A percentile compares a stretch with the other conserved stretches of the same genome.
phyloP scores from a whole-genome alignment of 2,797 vertebrate genomes.

The Pteropus rufus region DNA sequence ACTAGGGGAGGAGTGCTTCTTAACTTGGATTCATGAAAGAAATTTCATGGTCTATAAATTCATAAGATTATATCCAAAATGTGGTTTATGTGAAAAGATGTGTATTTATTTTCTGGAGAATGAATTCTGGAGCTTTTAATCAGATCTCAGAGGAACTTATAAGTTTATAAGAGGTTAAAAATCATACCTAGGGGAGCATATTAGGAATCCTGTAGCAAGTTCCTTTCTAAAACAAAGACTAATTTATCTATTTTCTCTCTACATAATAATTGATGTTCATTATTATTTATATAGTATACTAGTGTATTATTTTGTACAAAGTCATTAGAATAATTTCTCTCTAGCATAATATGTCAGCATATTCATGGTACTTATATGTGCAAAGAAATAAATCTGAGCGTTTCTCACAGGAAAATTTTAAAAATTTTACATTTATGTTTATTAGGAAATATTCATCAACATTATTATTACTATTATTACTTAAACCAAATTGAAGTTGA shows the following conservation, averaged over 20 bases:
- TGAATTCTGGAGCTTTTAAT: not conserved
- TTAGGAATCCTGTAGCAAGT: not conserved
- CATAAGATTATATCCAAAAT: not conserved
- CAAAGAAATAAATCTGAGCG: not conserved
- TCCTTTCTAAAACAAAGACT: not conserved
- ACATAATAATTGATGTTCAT: not conserved
- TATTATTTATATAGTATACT: not conserved
- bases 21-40: not conserved
- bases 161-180: not conserved
- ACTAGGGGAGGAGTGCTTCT: not conserved
- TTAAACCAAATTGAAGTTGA: conserved; percentile 3
- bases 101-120: not conserved
- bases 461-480: not conserved
- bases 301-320: not conserved
- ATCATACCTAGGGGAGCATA: not conserved
- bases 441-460: not conserved
- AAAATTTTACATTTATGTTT: not conserved
- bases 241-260: not conserved
- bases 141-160: not conserved
- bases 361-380: not conserved
- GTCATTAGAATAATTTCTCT: not conserved
- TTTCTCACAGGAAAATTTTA: not conserved
- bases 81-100: not conserved
- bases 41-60: not conserved
- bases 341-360: not conserved